Conservation (phyloP, 2,888 invertebrate species). For the Metellina segmentata region DNA sequence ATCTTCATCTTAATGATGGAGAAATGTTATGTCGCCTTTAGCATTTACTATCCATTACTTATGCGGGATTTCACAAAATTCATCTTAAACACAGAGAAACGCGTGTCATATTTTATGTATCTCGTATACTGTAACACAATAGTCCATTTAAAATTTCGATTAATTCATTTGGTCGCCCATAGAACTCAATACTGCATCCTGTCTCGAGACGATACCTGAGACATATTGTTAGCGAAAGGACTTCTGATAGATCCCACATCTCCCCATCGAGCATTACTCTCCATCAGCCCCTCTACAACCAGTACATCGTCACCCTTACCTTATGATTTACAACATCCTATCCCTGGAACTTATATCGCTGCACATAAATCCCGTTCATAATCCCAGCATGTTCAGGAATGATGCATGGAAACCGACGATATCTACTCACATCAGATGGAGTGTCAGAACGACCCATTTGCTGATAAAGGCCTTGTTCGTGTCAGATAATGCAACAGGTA, state of each 20-base stretch:
- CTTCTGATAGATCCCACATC: background rate
- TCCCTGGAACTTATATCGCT: slow-evolving; percentile 4
- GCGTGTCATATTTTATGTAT: no score
- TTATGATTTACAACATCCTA: slow-evolving; percentile 36
- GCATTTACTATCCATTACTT: no score
- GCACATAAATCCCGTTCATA: slow-evolving; percentile 37
- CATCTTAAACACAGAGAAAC: no score
- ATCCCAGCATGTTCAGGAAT: slow-evolving; percentile 19
- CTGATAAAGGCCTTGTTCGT: slow-evolving; percentile 37
- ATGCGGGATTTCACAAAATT: no score
- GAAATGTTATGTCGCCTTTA: no score
- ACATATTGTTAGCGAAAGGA: background rate
- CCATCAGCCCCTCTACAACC: background rate
- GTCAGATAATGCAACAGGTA: slow-evolving; percentile 37
- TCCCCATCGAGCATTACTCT: no score
- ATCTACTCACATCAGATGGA: slow-evolving; percentile 32
- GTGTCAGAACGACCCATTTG: slow-evolving; percentile 38
- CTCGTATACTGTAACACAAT: no score
- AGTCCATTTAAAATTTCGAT: no score
- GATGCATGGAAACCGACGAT: slow-evolving; percentile 35
- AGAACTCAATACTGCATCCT: no score
- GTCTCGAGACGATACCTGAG: background rate
- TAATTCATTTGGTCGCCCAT: no score
- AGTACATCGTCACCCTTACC: background rate
- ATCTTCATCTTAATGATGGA: no score